These are phyloP conservation scores for Erythrolamprus reginae DNA, from an alignment of 2,113 vertebrate species.

Conservation along the genomic window DNA sequence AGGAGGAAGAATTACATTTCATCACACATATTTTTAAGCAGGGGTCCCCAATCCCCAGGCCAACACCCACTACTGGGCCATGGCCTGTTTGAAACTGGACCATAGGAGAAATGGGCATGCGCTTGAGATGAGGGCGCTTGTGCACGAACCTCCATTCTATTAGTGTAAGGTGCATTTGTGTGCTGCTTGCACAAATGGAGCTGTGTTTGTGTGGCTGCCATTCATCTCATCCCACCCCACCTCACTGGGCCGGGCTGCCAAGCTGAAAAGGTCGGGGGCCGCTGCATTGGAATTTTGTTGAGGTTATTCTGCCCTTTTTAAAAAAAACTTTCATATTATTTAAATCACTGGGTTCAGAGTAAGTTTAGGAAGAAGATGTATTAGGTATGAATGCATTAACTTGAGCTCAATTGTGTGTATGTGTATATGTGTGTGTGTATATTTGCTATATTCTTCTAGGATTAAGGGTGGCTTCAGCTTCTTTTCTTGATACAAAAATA, in stretches of 20 bases:
- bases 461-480: not conserved
- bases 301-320: constrained; percentile 37
- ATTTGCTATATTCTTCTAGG: not conserved
- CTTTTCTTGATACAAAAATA: not conserved
- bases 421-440: not conserved
- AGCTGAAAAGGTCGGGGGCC: too few relatives aligned
- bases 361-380: not conserved
- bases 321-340: not conserved
- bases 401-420: not conserved
- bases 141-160: too few relatives aligned
- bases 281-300: constrained; percentile 4
- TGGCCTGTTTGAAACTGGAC: too few relatives aligned
- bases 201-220: too few relatives aligned
- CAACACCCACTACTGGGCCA: too few relatives aligned
- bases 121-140: too few relatives aligned
- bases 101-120: too few relatives aligned
- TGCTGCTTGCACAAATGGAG: too few relatives aligned
- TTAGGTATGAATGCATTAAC: not conserved
- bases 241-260: too few relatives aligned
- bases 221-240: too few relatives aligned
- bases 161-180: too few relatives aligned
- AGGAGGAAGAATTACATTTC: not conserved
- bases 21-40: not conserved
- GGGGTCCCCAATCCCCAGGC: too few relatives aligned
- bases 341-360: not conserved